Evolutionary conservation across 1,140 invertebrate species (phyloP).

Genomic region (Delia radicum): DNA sequence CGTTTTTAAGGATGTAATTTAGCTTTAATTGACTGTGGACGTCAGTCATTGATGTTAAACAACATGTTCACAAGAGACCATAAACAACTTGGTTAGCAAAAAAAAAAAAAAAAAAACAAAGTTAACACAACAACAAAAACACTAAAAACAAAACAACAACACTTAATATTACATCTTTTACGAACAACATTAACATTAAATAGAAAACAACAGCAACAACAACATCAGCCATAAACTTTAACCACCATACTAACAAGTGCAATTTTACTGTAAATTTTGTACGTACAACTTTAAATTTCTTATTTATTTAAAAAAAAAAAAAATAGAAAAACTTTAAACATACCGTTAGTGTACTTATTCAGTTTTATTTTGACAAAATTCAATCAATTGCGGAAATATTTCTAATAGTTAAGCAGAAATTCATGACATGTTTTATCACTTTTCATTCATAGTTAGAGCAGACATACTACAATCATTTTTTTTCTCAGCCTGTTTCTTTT

Average conservation of each 20-base stretch:
- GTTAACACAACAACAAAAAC: not conserved
- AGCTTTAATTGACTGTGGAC: slow-evolving; percentile 23
- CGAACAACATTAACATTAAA: too few relatives aligned
- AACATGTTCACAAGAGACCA: slow-evolving; percentile 24
- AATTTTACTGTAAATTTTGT: not conserved
- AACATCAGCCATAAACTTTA: not conserved
- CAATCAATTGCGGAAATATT: slow-evolving; percentile 1
- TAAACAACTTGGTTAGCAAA: slow-evolving; percentile 22
- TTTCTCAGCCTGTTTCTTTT: not conserved
- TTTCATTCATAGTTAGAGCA: not conserved
- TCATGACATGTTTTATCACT: not conserved
- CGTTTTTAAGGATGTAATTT: slow-evolving; percentile 21
- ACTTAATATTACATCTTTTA: too few relatives aligned
- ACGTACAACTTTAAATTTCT: not conserved
- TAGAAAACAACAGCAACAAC: not conserved
- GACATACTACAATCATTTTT: too few relatives aligned
- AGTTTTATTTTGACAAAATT: not conserved
- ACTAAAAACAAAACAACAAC: not conserved
- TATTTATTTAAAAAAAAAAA: too few relatives aligned
- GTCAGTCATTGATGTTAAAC: slow-evolving; percentile 19
- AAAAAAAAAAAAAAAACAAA: too few relatives aligned
- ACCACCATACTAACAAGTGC: not conserved
- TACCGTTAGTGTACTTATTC: not conserved
- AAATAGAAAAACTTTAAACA: not conserved
- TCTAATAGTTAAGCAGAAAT: not conserved